phyloP scores from a whole-genome alignment of 2,113 vertebrate species.

The Neotragus pygmaeus region DNA sequence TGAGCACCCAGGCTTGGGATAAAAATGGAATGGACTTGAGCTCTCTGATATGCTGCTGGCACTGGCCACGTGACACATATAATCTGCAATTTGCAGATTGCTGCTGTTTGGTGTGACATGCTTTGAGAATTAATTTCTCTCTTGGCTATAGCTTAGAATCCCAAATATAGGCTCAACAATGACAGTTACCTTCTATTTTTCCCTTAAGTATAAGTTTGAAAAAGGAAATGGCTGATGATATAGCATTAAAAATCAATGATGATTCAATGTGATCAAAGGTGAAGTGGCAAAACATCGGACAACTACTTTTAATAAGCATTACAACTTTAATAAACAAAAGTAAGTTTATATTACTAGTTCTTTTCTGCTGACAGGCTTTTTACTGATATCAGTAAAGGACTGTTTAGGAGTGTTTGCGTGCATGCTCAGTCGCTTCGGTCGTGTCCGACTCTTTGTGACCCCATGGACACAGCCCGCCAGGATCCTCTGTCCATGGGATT shows the following conservation, averaged over 20 bases:
- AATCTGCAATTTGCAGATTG: slow-evolving; percentile 39
- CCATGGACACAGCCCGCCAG: background rate
- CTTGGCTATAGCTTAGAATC: background rate
- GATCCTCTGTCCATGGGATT: background rate
- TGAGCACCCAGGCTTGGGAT: background rate
- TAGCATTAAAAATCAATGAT: background rate
- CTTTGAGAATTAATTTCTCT: slow-evolving; percentile 66
- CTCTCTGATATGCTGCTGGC: background rate
- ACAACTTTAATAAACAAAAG: background rate
- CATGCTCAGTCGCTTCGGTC: background rate
- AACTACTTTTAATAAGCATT: background rate
- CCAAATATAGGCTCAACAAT: background rate
- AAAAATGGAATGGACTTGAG: slow-evolving; percentile 18
- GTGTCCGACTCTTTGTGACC: background rate
- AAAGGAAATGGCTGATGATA: slow-evolving; percentile 28
- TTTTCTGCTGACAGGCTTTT: background rate
- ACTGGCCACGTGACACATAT: background rate
- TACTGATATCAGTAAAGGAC: background rate
- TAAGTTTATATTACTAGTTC: background rate
- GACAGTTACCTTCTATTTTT: slow-evolving; percentile 3
- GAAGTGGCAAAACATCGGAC: background rate
- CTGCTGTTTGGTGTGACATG: slow-evolving; percentile 30
- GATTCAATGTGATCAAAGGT: slow-evolving; percentile 24
- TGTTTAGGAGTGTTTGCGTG: background rate
- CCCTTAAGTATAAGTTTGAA: slow-evolving; percentile 31